Conservation (phyloP, 2,113 vertebrate genomes). For the Antennarius striatus region DNA sequence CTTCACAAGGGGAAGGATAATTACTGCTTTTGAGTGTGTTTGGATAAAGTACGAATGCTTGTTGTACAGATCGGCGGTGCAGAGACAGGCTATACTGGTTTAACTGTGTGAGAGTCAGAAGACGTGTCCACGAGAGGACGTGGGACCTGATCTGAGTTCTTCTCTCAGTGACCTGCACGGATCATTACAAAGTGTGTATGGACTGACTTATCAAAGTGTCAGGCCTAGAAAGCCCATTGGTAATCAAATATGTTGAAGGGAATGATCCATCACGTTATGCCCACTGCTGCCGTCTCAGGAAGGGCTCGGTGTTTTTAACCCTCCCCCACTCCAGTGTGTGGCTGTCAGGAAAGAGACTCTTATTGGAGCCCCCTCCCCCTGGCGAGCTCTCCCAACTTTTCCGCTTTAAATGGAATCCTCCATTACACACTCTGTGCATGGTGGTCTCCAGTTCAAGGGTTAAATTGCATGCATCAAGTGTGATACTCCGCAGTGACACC, state of each 20-base stretch:
- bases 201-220: slow-evolving; percentile 3
- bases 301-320: slow-evolving; percentile 60
- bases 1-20: slow-evolving; percentile 40
- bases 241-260: slow-evolving; percentile 20
- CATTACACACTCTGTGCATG: slow-evolving; percentile 57
- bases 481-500: slow-evolving; percentile 25
- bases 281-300: slow-evolving; percentile 50
- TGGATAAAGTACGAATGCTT: slow-evolving; percentile 42
- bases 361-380: slow-evolving; percentile 65
- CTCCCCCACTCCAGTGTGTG: slow-evolving; percentile 63
- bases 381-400: slow-evolving; percentile 45
- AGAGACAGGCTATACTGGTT: slow-evolving; percentile 32
- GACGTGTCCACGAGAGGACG: slow-evolving; percentile 20
- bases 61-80: slow-evolving; percentile 47
- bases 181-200: not conserved
- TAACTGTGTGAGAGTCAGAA: slow-evolving; percentile 28
- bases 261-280: slow-evolving; percentile 51
- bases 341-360: slow-evolving; percentile 60
- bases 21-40: slow-evolving; percentile 45
- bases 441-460: slow-evolving; percentile 55
- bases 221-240: slow-evolving; percentile 5
- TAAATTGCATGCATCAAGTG: slow-evolving; percentile 35
- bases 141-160: not conserved
- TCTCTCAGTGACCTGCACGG: slow-evolving; percentile 2
- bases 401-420: slow-evolving; percentile 64